Conservation (phyloP, 2,113 vertebrate genomes). For the Herpetotheres cachinnans region DNA sequence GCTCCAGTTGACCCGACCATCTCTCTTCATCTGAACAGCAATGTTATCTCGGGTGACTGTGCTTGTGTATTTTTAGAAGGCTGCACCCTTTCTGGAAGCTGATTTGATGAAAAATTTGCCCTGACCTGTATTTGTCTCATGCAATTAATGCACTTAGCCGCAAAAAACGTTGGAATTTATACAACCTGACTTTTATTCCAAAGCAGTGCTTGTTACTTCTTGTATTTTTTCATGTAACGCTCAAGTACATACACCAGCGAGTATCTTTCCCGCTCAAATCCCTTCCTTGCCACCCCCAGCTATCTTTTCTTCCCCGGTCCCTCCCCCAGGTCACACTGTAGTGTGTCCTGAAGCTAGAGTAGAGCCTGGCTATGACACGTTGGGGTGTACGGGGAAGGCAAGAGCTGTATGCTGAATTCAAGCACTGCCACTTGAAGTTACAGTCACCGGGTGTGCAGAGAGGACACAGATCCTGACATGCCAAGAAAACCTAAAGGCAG, state of each 20-base stretch:
- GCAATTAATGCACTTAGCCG: not conserved
- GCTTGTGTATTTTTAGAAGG: conserved; percentile 15
- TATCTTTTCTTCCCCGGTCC: rapidly evolving
- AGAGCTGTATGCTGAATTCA: not conserved
- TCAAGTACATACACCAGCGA: not conserved
- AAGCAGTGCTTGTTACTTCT: not conserved
- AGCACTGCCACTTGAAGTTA: not conserved
- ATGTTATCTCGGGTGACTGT: not conserved
- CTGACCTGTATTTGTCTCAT: conserved; percentile 27
- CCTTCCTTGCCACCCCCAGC: not conserved
- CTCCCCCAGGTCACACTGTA: no score
- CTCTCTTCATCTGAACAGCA: not conserved
- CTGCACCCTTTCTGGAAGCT: conserved; percentile 7
- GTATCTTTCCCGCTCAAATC: no score
- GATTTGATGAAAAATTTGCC: conserved; percentile 8
- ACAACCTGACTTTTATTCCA: not conserved
- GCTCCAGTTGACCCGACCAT: not conserved
- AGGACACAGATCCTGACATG: not conserved
- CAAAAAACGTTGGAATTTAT: not conserved
- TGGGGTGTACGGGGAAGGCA: not conserved
- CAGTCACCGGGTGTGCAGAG: not conserved
- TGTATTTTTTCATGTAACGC: not conserved
- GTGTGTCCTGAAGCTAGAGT: not conserved
- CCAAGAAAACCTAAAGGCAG: not conserved
- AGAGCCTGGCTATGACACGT: not conserved